Base-by-base conservation (phyloP, 1,140 invertebrate genomes). In the Trialeurodes vaporariorum region DNA sequence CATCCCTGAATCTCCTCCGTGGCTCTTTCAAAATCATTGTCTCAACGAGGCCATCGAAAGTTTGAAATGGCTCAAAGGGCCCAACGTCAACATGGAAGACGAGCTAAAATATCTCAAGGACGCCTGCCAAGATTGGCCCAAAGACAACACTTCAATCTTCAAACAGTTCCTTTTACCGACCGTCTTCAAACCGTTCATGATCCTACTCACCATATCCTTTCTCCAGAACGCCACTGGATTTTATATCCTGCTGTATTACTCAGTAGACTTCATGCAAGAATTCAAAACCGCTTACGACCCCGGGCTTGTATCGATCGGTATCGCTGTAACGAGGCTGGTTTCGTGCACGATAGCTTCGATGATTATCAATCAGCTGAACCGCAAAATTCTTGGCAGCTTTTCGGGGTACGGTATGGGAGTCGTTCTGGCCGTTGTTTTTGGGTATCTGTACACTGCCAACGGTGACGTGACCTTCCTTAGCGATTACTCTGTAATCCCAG, bases 171-270 rank as follows among this genome's bases (percentile, higher is more conserved):
- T 64, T 12, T 70, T 70, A 61, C 73, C 73, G 22, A 70, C 72
- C 68, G 73, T 69, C 2, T 73, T 72, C 68, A 85, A 84, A 71
- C 84, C 85, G 1, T 70, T 83, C 0, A 59, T 78, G 0, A 79
- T 84, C 11, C 76, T 84, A 2, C 59, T 81, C 0, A 60, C 78
- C 1, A 74, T 85, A 26, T 81, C 85, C 70, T 63, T 81, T 0
- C 78, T 84, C 11, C 85, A 86, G 75, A 84, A 86, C 73, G 72
- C 84, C 1, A 80, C 82, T 1, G 85, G 84, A 9, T 77, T 79
- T 40, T 85, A 88, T 75, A 83, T 85, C 1, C 78, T 90, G 9
- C 84, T 88, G 70, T 87, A 87, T 72, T 89, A 88, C 72, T 83
- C 86, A 0, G 82, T 85, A 2, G 81, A 83, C 13, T 80, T 84